Base-by-base conservation (phyloP, 92 coral and sea anemone genomes). In the Porites evermanni region DNA sequence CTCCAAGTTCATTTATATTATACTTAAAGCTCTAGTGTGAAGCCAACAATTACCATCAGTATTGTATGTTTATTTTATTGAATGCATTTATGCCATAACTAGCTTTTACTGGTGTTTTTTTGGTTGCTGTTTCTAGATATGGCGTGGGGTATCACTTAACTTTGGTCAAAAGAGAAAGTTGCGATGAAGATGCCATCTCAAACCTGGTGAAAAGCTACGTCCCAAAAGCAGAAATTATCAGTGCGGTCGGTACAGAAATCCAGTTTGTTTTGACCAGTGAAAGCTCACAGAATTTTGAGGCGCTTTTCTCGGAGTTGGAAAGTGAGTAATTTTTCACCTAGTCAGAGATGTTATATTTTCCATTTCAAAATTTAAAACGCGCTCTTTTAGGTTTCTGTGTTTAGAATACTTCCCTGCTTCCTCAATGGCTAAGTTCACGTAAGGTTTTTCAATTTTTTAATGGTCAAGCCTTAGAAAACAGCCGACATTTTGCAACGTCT, bases 121-220 rank as follows among this genome's bases (percentile, higher is more conserved):
- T 14, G 32, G 32, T 26, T 4, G 3, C 32, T 69, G 5, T 68
- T 12, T 72, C 24, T 61, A 96, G 98, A 70, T 96, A 96, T 73
- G 98, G 98, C 10, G 98, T 96, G 21, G 98, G 98, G 1, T 96
- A 96, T 56, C 98, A 95, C 69, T 84, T 96, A 65, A 96, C 98
- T 11, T 81, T 96, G 66, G 98, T 96, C 14, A 96, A 94, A 78
- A 85, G 72, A 12, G 91, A 88, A 58, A 87, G 90, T 53, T 92
- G 91, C 59, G 83, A 91, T 53, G 95, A 92, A 75, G 89, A 84
- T 53, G 84, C 88, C 54, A 78, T 89, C 26, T 78, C 90, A 68
- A 90, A 83, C 79, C 83, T 93, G 23, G 88, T 96, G 75, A 92
- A 82, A 80, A 83, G 79, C 26, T 78, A 89, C 10, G 91, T 94